Conservation (phyloP, 2,888 invertebrate species). For the Lasioglossum calceatum region DNA sequence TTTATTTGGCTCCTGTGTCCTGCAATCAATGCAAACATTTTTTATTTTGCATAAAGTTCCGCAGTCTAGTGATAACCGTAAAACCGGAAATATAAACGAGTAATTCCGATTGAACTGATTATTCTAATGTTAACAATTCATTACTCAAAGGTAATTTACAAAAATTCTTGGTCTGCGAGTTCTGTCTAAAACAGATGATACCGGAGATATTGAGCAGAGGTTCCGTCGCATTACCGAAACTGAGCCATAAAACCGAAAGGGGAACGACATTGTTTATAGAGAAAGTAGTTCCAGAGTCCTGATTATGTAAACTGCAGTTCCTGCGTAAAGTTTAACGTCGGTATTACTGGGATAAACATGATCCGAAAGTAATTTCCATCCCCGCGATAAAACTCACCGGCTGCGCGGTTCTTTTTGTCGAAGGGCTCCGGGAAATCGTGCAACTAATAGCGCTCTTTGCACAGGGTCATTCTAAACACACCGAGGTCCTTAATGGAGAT, state of each 20-base stretch:
- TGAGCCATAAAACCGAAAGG: constrained; percentile 36
- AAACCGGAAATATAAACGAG: no score
- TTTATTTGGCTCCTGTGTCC: no score
- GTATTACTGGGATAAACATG: constrained; percentile 43
- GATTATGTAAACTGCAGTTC: constrained; percentile 61
- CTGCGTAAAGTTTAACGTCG: constrained; percentile 51
- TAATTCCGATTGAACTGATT: no score
- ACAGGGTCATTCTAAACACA: background rate
- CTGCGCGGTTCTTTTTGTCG: background rate
- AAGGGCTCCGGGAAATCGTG: constrained; percentile 9
- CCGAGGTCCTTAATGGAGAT: background rate
- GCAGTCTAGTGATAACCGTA: no score
- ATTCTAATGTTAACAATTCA: no score
- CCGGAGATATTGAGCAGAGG: constrained; percentile 4
- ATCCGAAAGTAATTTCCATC: constrained; percentile 57
- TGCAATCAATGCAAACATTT: no score
- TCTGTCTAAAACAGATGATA: background rate
- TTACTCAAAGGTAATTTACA: background rate
- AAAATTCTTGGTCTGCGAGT: background rate
- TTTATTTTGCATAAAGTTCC: no score
- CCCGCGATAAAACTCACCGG: constrained; percentile 28
- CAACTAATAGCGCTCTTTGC: background rate
- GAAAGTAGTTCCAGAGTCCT: constrained; percentile 26
- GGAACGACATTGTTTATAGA: constrained; percentile 49
- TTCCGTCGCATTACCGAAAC: constrained; percentile 19